Conservation (phyloP, 1,140 invertebrate genomes). For the Lasioglossum albipes region DNA sequence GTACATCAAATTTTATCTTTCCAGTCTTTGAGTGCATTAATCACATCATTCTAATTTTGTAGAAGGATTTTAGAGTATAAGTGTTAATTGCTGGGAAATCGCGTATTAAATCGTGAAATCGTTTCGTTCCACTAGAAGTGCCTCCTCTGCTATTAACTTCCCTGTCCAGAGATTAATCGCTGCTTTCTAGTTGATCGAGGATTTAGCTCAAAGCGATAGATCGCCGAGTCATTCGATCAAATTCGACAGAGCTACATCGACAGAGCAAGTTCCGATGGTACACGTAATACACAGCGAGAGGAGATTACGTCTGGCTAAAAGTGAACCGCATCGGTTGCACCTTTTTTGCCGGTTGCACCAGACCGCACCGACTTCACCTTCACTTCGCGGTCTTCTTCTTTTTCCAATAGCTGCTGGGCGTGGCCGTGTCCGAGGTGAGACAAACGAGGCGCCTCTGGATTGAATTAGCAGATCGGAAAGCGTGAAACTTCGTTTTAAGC, state of each 20-base stretch:
- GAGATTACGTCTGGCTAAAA: conserved; percentile 18
- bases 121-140: too few species aligned
- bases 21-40: too few species aligned
- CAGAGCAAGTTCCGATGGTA: not conserved
- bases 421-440: conserved; percentile 7
- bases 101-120: too few species aligned
- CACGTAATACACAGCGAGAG: conserved; percentile 4
- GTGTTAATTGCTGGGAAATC: too few species aligned
- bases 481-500: too few species aligned
- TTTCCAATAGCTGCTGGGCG: conserved; percentile 2
- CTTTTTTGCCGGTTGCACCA: conserved; percentile 26
- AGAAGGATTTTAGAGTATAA: too few species aligned
- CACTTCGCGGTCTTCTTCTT: conserved; percentile 21
- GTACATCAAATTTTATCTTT: too few species aligned
- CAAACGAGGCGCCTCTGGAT: not conserved
- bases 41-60: too few species aligned
- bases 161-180: too few species aligned
- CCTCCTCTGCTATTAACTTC: too few species aligned
- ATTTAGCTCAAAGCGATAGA: too few species aligned
- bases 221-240: not conserved
- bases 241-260: not conserved
- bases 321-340: conserved; percentile 4
- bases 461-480: not conserved
- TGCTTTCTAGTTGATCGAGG: too few species aligned
- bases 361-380: conserved; percentile 20